phyloP scores from a whole-genome alignment of 2,113 vertebrate genomes.

The Paraplagusia blochii region DNA sequence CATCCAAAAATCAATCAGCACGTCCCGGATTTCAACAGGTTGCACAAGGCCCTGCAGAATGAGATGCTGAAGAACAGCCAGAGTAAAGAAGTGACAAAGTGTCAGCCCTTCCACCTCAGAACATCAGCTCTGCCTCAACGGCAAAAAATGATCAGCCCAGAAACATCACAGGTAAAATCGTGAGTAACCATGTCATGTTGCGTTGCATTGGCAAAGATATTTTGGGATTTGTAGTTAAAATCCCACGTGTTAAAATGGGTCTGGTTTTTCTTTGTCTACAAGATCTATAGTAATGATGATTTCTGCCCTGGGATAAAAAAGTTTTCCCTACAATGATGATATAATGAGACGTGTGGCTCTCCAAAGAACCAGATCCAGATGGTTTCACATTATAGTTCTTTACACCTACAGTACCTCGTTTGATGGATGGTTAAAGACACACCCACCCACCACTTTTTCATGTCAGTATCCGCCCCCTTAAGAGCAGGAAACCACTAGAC shows the following conservation, averaged over 20 bases:
- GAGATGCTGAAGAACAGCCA: conserved; percentile 70
- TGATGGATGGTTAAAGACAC: conserved; percentile 34
- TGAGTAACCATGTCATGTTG: background rate
- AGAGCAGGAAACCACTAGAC: conserved; percentile 7
- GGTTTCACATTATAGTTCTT: conserved; percentile 19
- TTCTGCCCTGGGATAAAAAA: background rate
- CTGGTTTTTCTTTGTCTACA: too few relatives aligned
- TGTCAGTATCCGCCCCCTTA: conserved; percentile 5
- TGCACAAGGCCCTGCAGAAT: conserved; percentile 84
- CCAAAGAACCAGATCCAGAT: conserved; percentile 18
- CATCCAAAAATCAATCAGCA: conserved; percentile 80
- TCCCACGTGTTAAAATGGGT: background rate
- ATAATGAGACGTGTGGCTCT: conserved; percentile 7
- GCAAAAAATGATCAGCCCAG: conserved; percentile 48
- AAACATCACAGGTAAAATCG: conserved; percentile 55
- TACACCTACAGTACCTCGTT: conserved; percentile 13
- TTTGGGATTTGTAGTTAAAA: background rate
- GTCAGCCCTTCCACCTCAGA: conserved; percentile 85
- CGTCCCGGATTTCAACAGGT: conserved; percentile 83
- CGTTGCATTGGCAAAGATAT: background rate
- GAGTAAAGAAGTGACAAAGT: conserved; percentile 76
- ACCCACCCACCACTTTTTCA: conserved; percentile 38
- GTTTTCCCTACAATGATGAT: background rate
- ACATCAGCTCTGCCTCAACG: conserved; percentile 76
- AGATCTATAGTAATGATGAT: background rate